Conservation (phyloP, 2,113 vertebrate genomes). For the Mastomys natalensis region DNA sequence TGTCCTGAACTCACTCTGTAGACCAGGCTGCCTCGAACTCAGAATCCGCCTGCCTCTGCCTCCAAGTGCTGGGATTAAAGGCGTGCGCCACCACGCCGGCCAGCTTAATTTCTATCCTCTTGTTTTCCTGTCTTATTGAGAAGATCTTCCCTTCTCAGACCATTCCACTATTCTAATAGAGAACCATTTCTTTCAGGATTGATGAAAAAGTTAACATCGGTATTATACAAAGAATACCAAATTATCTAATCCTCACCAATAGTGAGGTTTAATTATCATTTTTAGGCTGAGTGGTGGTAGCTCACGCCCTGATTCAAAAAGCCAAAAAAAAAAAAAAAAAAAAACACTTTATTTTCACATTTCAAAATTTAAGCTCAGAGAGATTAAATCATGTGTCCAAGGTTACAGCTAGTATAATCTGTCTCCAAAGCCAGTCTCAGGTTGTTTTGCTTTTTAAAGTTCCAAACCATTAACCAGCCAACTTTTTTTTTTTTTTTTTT, state of each 20-base stretch:
- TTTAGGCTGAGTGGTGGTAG: no score
- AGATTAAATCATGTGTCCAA: conserved; percentile 58
- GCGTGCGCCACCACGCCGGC: no score
- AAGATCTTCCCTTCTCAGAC: not conserved
- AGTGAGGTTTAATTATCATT: not conserved
- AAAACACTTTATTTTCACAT: not conserved
- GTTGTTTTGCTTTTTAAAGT: not conserved
- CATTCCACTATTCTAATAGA: not conserved
- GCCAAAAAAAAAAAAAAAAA: no score
- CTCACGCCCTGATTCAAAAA: no score
- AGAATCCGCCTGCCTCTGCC: no score
- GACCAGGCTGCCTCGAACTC: no score
- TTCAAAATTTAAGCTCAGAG: conserved; percentile 46
- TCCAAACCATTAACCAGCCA: not conserved
- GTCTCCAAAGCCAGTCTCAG: not conserved
- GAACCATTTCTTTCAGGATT: not conserved
- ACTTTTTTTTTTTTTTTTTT: not conserved
- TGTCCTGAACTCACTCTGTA: no score
- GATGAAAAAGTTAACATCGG: not conserved
- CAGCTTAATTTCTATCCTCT: no score
- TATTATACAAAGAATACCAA: not conserved
- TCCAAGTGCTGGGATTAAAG: no score
- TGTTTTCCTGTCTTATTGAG: not conserved
- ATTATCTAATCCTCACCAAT: not conserved
- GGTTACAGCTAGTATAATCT: conserved; percentile 17